Base-by-base conservation (phyloP, 1,140 invertebrate species). In the Cydia splendana region DNA sequence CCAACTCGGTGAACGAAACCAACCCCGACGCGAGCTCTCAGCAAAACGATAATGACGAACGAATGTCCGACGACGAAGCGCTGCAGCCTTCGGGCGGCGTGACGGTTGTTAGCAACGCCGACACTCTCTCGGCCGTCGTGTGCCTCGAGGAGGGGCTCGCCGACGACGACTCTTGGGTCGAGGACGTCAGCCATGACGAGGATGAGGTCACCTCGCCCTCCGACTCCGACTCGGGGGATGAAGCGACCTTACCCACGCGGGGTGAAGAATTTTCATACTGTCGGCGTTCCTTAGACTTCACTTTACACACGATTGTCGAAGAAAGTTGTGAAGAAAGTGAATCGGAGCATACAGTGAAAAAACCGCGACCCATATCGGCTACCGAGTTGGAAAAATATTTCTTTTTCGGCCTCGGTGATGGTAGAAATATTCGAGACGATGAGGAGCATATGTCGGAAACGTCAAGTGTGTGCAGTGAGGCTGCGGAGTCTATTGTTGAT, bases 311-410 rank as follows among this genome's bases (percentile, higher is more conserved):
- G 0, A 99, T 99, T 81, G 96, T 98, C 0, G 98, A 99, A 93
- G 98, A 98, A 89, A 98, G 97, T 78, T 98, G 97, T 86, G 98
- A 98, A 90, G 98, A 98, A 88, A 98, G 96, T 87, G 97, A 97
- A 90, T 95, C 96, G 65, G 96, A 96, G 84, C 94, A 94, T 57
- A 94, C 90, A 76, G 92, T 92, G n/a, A 94, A 94, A 82, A 95
- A 95, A 80, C 93, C 90, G 51, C 92, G 95, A 74, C 95, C 96
- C 20, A 94, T 95, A 42, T 96, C 96, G 1, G 95, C 96, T 0
- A 97, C 97, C 0, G 97, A 98, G 83, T 86, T 98, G 76, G 97
- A 98, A 88, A 98, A 98, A 87, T 98, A 98, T 88, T 98, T 98
- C 92, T 97, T 97, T 88, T 98, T 96, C 82, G 96, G 96, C 0